A percentile compares a stretch with the other conserved stretches of the same genome.
Evolutionary conservation across 2,113 vertebrate species (phyloP).

Genomic region (Pelecanoides urinatrix): DNA sequence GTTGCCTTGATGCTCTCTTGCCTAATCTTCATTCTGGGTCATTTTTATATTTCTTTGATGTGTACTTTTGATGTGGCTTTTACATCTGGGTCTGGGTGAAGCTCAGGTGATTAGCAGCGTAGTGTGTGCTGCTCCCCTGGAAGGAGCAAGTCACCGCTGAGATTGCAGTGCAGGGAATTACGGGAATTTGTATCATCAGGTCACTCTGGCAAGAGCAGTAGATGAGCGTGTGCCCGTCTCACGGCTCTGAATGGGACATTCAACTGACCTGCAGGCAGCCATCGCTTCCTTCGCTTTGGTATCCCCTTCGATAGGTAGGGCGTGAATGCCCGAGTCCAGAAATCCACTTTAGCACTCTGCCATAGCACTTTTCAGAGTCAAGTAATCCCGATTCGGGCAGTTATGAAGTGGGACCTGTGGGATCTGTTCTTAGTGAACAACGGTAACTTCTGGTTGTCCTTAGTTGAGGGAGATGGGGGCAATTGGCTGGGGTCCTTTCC

Average conservation of each 20-base stretch:
- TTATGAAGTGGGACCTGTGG: background rate
- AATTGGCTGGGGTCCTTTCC: background rate
- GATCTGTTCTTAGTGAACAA: background rate
- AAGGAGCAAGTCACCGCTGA: background rate
- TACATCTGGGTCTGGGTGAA: background rate
- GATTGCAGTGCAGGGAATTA: background rate
- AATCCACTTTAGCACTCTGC: background rate
- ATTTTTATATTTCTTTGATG: background rate
- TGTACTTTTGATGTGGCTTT: background rate
- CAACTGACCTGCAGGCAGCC: background rate
- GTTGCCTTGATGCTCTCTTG: background rate
- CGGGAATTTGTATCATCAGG: background rate
- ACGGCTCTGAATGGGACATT: background rate
- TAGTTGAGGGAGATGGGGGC: background rate
- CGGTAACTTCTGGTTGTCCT: background rate
- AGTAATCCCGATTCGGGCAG: background rate
- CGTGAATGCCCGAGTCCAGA: background rate
- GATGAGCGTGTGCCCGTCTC: background rate
- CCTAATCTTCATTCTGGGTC: background rate
- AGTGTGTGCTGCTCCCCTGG: background rate
- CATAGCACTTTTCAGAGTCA: background rate
- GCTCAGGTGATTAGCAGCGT: background rate
- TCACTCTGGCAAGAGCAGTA: background rate
- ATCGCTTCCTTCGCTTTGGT: background rate
- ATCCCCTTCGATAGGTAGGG: background rate